Evolutionary conservation across 2,888 invertebrate genomes (phyloP), one percentile per base, ranked within the genome.

Genomic region (Tyria jacobaeae): DNA sequence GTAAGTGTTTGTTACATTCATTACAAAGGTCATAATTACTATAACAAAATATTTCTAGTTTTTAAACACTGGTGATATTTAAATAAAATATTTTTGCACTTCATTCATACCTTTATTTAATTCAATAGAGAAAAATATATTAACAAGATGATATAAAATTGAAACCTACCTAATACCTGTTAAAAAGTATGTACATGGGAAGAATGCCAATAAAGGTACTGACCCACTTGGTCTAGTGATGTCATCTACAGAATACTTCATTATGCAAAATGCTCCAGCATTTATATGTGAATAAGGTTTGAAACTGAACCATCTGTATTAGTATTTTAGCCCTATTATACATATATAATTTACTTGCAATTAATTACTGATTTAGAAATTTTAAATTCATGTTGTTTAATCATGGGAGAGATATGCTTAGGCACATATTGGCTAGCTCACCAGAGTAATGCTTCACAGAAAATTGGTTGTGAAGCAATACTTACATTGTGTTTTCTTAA

Each of bases 1-100:
- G 98, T 98, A 95, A 94, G 94, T 94, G 83, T 73, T 47, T 25
- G 0, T 49, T 31, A 34, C 35, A n/a, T n/a, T n/a, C n/a, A n/a
- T n/a, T n/a, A n/a, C n/a, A n/a, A n/a, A n/a, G n/a, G n/a, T n/a
- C n/a, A n/a, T 6, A 39, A 25, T 17, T 56, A 21, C 5, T 34
- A 15, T 24, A n/a, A n/a, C 9, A 41, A 21, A 27, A 25, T 53
- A 17, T 17, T n/a, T n/a, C 7, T 6, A 15, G 17, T 41, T 3
- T 3, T 21, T 3, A 17, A 41, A 21, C 10, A 21, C 10, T 17
- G 10, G 41, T 3, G 41, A 41, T 41, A 41, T 41, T 17, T 17
- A 17, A 17, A 17, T 17, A 17, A 17, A 17, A 9, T 10, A 41
- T 41, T 41, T 9, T 41, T 17, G 2, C 17, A 41, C 9, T 17